A percentile compares a stretch with the other conserved stretches of the same genome.
phyloP scores from a whole-genome alignment of 2,888 invertebrate genomes.

The Timema podura region DNA sequence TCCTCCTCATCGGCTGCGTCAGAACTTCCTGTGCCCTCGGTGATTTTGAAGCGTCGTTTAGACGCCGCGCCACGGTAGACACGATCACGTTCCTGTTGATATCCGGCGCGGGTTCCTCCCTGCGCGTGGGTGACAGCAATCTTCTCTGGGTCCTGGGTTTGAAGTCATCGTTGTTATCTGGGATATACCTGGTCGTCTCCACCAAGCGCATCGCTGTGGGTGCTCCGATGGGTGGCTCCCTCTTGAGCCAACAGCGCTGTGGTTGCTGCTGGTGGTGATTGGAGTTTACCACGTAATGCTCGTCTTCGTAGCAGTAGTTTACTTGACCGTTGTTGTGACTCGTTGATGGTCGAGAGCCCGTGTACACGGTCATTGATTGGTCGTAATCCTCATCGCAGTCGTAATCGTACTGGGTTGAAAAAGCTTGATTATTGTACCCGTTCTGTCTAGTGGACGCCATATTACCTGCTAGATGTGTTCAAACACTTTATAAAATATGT shows the following conservation, averaged over 20 bases:
- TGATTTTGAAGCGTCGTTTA: too few relatives aligned
- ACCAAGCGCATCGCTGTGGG: constrained; percentile 12
- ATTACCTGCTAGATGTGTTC: not conserved
- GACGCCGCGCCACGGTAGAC: too few relatives aligned
- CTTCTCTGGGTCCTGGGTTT: too few relatives aligned
- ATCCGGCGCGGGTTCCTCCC: too few relatives aligned
- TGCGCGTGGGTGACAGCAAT: too few relatives aligned
- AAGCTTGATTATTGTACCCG: constrained; percentile 29
- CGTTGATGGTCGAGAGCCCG: too few relatives aligned
- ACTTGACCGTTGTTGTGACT: not conserved
- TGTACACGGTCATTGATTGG: too few relatives aligned
- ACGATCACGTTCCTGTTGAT: too few relatives aligned
- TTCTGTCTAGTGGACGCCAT: constrained; percentile 10
- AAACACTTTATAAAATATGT: too few relatives aligned
- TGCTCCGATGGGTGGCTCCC: constrained; percentile 18
- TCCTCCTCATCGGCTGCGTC: too few relatives aligned
- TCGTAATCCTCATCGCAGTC: constrained; percentile 11
- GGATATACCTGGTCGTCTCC: not conserved
- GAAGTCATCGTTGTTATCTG: too few relatives aligned
- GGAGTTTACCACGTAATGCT: constrained; percentile 11
- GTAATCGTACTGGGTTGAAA: constrained; percentile 25
- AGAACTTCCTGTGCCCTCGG: too few relatives aligned
- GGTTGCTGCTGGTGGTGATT: not conserved
- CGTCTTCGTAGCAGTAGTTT: constrained; percentile 19
- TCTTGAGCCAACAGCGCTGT: not conserved